Percentiles rank a stretch among this genome's conserved stretches.
phyloP scores from a whole-genome alignment of 1,140 invertebrate species.

The Heliothis virescens region DNA sequence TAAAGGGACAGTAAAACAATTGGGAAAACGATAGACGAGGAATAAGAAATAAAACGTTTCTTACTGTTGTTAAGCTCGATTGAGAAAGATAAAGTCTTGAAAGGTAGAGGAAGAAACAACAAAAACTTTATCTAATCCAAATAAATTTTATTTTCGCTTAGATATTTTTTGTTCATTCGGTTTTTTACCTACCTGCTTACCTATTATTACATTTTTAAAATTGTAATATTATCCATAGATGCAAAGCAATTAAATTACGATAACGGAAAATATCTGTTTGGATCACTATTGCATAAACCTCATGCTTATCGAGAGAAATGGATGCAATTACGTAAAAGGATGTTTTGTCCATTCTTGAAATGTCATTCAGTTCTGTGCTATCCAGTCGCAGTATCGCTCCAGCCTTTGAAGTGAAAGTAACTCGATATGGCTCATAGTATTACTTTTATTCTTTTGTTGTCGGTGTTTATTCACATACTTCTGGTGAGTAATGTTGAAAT shows the following conservation, averaged over 20 bases:
- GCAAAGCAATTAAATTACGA: no score
- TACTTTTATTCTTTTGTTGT: conserved; percentile 45
- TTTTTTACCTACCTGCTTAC: no score
- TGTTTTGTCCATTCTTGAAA: conserved; percentile 59
- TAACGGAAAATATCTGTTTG: background rate
- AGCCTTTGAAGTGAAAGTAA: conserved; percentile 36
- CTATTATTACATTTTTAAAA: background rate
- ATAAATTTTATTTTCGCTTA: background rate
- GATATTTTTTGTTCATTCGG: no score
- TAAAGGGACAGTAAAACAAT: conserved; percentile 53
- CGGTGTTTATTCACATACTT: conserved; percentile 34
- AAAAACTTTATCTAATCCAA: conserved; percentile 4
- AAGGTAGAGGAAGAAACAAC: background rate
- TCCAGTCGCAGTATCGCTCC: conserved; percentile 30
- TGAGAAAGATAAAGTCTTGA: conserved; percentile 21
- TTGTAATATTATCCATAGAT: no score
- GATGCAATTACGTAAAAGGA: conserved; percentile 54
- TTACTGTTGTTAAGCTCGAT: conserved; percentile 42
- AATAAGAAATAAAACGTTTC: conserved; percentile 49
- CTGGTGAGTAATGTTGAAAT: conserved; percentile 40
- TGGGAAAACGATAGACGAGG: conserved; percentile 36
- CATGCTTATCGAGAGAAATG: conserved; percentile 46
- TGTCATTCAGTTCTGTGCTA: conserved; percentile 49
- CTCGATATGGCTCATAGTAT: conserved; percentile 51
- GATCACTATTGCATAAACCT: conserved; percentile 13